Base-by-base conservation (phyloP, 1,140 invertebrate genomes). In the Ganaspis sp. region DNA sequence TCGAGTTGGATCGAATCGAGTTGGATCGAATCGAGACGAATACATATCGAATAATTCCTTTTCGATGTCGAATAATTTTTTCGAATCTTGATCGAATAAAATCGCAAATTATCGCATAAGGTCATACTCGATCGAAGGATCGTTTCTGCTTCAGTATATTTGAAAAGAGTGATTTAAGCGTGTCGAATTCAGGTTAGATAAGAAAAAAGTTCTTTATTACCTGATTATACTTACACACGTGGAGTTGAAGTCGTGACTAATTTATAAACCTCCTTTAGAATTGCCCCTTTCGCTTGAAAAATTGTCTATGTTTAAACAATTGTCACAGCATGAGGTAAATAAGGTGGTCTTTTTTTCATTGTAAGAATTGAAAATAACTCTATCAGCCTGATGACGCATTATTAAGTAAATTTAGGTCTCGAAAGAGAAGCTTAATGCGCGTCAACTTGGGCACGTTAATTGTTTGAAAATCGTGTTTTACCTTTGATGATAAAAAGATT, bases 401-500 rank as follows among this genome's bases (percentile, higher is more conserved):
- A 29, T 64, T 29, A 64, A 64, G 29, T 29, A 29, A 64, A 64
- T 64, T 64, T 29, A 64, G 4, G 23, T n/a, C 21, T 64, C 58
- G 58, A 64, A 23, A 64, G 23, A 29, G 21, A 29, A 29, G 23
- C 26, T 64, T 64, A 64, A 64, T 64, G 45, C 19, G 45, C 45
- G 15, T 15, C 15, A 49, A n/a, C 15, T 49, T 49, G 45, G 45
- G 6, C n/a, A 49, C 45, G 2, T 49, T 49, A 49, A 49, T 49
- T 49, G 45, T 49, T 49, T 49, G 58, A 23, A 64, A 26, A 19
- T 19, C 54, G 23, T 26, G 54, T 26, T 64, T 64, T 29, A 64
- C 26, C 58, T 64, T 29, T 26, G 58, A 64, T 64, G 58, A 26
- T 64, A 26, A 64, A 64, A 64, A 64, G 54, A 64, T 64, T 64